Evolutionary conservation across 2,888 invertebrate species (phyloP).

Genomic region (Stenodema calcarata): DNA sequence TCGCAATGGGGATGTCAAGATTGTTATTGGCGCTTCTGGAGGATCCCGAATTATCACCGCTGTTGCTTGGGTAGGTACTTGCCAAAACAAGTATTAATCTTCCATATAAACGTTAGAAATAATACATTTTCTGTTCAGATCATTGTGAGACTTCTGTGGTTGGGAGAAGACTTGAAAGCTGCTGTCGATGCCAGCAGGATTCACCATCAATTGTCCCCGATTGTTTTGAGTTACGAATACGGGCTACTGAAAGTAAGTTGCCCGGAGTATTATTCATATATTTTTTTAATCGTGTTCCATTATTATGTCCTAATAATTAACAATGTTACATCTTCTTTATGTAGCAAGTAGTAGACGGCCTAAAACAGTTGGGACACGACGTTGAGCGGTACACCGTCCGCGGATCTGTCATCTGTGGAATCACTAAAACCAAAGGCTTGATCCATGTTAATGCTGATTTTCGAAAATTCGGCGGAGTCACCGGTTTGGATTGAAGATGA

Average conservation of each 20-base stretch:
- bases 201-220: conserved; percentile 88
- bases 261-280: not conserved
- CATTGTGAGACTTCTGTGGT: conserved; percentile 71
- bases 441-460: conserved; percentile 81
- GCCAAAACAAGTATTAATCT: too few relatives aligned
- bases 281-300: not conserved
- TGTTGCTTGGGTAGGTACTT: conserved; percentile 59
- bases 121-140: conserved; percentile 63
- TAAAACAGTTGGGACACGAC: conserved; percentile 73
- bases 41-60: conserved; percentile 67
- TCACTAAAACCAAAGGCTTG: conserved; percentile 68
- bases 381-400: conserved; percentile 69
- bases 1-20: conserved; percentile 60
- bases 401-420: conserved; percentile 76
- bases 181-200: conserved; percentile 76
- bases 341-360: conserved; percentile 69
- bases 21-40: conserved; percentile 66
- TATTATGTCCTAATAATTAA: not conserved
- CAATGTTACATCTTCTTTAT: not conserved
- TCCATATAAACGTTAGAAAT: not conserved
- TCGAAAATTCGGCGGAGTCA: conserved; percentile 81
- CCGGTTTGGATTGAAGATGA: conserved; percentile 63
- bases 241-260: conserved; percentile 67
- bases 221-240: conserved; percentile 72
- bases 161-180: conserved; percentile 69